A percentile compares a stretch with the other conserved stretches of the same genome.
phyloP scores from a whole-genome alignment of 2,113 vertebrate genomes.

The Gallinago media region DNA sequence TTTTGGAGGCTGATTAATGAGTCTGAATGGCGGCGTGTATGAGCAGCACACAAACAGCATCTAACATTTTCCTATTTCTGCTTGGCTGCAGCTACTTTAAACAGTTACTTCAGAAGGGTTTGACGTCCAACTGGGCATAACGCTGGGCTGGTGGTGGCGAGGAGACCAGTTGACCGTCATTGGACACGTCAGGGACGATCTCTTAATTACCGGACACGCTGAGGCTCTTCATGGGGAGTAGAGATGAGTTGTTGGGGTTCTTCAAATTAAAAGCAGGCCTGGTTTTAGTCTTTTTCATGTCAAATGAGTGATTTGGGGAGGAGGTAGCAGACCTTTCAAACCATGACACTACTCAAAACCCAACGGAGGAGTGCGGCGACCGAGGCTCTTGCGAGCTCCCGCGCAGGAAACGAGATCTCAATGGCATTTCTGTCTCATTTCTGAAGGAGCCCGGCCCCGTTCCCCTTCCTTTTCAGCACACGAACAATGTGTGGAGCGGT shows the following conservation, averaged over 20 bases:
- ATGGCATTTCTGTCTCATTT: constrained; percentile 48
- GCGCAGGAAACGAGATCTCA: constrained; percentile 24
- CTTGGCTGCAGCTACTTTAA: background rate
- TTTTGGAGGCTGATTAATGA: background rate
- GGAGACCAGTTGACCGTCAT: background rate
- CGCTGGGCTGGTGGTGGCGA: background rate
- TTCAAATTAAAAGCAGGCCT: background rate
- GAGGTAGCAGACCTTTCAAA: background rate
- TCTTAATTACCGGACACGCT: fast-evolving
- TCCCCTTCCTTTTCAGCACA: constrained; percentile 46
- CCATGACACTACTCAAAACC: background rate
- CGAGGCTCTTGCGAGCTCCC: background rate
- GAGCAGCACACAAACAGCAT: background rate
- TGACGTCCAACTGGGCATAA: background rate
- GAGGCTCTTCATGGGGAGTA: background rate
- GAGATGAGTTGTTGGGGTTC: background rate
- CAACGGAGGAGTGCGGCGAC: fast-evolving
- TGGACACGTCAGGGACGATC: fast-evolving
- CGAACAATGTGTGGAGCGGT: background rate
- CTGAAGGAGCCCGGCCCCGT: constrained; percentile 30
- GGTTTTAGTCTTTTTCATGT: background rate
- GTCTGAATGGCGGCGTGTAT: background rate
- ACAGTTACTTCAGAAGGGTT: background rate
- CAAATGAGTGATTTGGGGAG: background rate
- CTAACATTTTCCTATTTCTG: background rate